These are phyloP conservation scores for Xanthia icteritia DNA, from an alignment of 2,888 invertebrate species.

Conservation along the genomic window DNA sequence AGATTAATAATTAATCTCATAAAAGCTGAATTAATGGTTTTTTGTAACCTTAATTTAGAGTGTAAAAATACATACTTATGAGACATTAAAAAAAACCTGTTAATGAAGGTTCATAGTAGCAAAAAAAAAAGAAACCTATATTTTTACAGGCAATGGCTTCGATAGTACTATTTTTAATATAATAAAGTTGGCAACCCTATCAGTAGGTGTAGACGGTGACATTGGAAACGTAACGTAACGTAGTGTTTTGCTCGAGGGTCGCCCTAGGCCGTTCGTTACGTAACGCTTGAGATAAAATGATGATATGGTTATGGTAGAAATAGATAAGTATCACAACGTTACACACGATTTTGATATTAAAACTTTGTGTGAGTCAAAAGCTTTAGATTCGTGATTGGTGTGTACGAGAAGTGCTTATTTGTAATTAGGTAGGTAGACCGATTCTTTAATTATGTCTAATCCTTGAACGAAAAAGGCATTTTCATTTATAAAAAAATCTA, in stretches of 20 bases:
- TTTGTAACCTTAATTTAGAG: too few relatives aligned
- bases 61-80: too few relatives aligned
- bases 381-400: background rate
- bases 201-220: slow-evolving; percentile 42
- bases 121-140: too few relatives aligned
- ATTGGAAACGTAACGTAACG: slow-evolving; percentile 42
- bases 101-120: too few relatives aligned
- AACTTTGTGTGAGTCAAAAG: background rate
- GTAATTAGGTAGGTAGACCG: background rate
- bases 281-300: slow-evolving; percentile 45
- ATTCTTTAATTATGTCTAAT: background rate
- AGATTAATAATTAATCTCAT: too few relatives aligned
- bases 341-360: slow-evolving; percentile 19
- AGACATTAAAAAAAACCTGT: too few relatives aligned
- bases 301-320: slow-evolving; percentile 17
- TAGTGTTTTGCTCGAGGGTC: slow-evolving; percentile 39
- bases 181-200: background rate
- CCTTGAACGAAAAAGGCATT: background rate
- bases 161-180: too few relatives aligned
- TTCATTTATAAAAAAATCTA: too few relatives aligned
- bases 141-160: too few relatives aligned
- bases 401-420: background rate
- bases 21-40: too few relatives aligned
- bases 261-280: slow-evolving; percentile 24
- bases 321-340: background rate